These are phyloP conservation scores for Diacarnus erythraeanus DNA, from an alignment of 37 sponge, comb jelly and placozoan genomes.

Conservation along the genomic window DNA sequence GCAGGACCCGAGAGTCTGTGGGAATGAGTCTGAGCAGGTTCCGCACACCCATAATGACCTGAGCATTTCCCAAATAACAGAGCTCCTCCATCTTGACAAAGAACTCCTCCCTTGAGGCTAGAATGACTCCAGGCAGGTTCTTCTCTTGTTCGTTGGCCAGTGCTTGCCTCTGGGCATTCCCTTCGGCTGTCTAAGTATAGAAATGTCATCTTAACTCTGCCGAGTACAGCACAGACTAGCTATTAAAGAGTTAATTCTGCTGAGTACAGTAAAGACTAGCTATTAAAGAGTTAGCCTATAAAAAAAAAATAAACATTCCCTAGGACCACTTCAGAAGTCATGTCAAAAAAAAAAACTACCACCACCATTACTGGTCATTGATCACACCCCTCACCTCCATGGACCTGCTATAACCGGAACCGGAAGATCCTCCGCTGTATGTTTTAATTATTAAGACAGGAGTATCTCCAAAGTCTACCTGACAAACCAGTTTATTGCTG, in stretches of 20 bases:
- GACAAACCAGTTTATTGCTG: constrained; percentile 76
- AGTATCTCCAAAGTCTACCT: constrained; percentile 69
- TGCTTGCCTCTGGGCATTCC: constrained; percentile 35
- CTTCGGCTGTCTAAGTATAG: constrained; percentile 8
- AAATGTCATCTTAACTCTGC: no score
- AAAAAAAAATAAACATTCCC: no score
- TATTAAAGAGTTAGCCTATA: no score
- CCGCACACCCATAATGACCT: constrained; percentile 48
- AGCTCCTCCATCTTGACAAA: constrained; percentile 74
- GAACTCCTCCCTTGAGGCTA: constrained; percentile 34
- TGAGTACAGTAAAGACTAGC: no score
- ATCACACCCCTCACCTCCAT: background rate
- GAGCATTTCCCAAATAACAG: constrained; percentile 15
- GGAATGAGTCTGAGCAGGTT: constrained; percentile 76
- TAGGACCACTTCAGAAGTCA: no score
- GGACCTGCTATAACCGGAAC: constrained; percentile 12
- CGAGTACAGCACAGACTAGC: no score
- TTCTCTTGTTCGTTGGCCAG: constrained; percentile 45
- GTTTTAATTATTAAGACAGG: constrained; percentile 65
- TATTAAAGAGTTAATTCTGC: no score
- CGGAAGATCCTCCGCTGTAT: background rate
- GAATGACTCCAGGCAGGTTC: constrained; percentile 66
- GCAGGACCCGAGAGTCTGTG: constrained; percentile 41
- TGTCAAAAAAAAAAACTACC: no score
- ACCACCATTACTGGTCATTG: no score